Conservation (phyloP, 2,797 vertebrate species). For the Lagocephalus sceleratus region DNA sequence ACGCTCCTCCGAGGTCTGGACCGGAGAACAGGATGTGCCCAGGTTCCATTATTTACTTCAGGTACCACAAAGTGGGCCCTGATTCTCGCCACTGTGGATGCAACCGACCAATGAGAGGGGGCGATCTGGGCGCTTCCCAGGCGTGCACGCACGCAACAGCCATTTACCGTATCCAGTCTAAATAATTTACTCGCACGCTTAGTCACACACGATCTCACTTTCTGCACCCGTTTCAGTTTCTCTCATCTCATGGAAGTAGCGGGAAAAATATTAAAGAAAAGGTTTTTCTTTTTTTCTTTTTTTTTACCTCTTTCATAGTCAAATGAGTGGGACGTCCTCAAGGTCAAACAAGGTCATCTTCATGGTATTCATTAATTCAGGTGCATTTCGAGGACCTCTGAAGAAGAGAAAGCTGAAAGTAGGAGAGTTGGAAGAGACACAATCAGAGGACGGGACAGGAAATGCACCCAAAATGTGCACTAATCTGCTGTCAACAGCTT, state of each 20-base stretch:
- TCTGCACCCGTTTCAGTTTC: neutral
- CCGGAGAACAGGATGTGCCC: conserved; percentile 59
- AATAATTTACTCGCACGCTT: conserved; percentile 76
- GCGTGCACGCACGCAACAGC: conserved; percentile 57
- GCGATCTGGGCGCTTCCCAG: conserved; percentile 17
- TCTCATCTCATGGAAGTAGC: conserved; percentile 5
- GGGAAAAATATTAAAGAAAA: conserved; percentile 31
- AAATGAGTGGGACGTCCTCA: conserved; percentile 20
- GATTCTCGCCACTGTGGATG: conserved; percentile 36
- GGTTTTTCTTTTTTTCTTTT: conserved; percentile 3
- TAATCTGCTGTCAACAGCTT: conserved; percentile 12
- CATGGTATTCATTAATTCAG: conserved; percentile 55
- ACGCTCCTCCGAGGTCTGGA: conserved; percentile 54
- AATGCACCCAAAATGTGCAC: conserved; percentile 13
- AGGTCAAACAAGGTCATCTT: conserved; percentile 68
- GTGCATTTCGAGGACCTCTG: conserved; percentile 20
- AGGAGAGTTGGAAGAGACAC: neutral
- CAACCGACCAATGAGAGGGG: conserved; percentile 48
- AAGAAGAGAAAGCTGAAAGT: conserved; percentile 8
- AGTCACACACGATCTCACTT: conserved; percentile 32
- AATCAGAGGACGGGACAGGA: neutral
- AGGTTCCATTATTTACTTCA: conserved; percentile 65
- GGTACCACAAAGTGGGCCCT: conserved; percentile 44
- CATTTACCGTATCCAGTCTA: conserved; percentile 64
- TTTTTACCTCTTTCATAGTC: neutral